phyloP scores from a whole-genome alignment of 1,140 invertebrate species.

The Euschistus heros region DNA sequence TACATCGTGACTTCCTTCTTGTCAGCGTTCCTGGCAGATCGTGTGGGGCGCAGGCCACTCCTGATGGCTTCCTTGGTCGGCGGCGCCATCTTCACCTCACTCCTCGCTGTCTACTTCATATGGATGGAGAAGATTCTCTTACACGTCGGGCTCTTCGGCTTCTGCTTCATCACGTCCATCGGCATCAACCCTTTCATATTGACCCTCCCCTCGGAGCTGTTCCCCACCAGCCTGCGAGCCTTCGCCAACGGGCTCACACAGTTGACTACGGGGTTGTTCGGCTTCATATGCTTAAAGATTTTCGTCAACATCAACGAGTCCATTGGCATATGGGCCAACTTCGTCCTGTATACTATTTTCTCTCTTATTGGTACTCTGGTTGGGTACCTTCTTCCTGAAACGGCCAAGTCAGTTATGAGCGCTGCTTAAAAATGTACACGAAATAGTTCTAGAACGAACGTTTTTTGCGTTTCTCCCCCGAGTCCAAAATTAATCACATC shows the following conservation, averaged over 20 bases:
- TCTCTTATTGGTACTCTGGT: too few relatives aligned
- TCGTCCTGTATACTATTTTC: too few relatives aligned
- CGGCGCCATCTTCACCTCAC: background rate
- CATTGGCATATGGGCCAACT: too few relatives aligned
- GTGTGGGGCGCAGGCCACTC: background rate
- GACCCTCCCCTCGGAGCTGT: background rate
- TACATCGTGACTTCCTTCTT: background rate
- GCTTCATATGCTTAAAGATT: too few relatives aligned
- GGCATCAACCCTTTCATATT: background rate
- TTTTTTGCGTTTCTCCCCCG: too few relatives aligned
- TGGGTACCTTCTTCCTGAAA: too few relatives aligned
- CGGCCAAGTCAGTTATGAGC: too few relatives aligned
- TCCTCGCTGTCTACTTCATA: background rate
- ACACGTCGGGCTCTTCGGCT: background rate
- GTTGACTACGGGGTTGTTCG: background rate
- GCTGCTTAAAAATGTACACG: too few relatives aligned
- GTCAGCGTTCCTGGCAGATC: background rate
- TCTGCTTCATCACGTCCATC: background rate
- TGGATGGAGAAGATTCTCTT: background rate
- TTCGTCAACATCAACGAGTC: too few relatives aligned
- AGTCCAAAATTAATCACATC: too few relatives aligned
- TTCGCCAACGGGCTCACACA: background rate
- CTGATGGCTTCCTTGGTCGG: background rate
- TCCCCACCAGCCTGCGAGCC: background rate
- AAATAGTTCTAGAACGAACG: too few relatives aligned